Conservation (phyloP, 2,113 vertebrate species). For the Mirza zaza region DNA sequence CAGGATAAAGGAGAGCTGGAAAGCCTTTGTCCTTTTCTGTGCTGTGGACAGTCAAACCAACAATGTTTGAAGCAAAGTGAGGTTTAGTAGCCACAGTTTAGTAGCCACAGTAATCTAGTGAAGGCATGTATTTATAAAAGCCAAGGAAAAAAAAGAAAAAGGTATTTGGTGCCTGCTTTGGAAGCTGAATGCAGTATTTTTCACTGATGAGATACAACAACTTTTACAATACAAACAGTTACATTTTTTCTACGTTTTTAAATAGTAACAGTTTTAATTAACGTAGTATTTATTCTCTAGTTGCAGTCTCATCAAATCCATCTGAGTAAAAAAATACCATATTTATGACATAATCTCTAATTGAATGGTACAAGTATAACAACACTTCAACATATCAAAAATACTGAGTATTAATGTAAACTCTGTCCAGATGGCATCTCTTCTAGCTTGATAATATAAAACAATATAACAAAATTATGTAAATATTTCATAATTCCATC, state of each 20-base stretch:
- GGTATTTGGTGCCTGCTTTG: slow-evolving; percentile 37
- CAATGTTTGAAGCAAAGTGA: slow-evolving; percentile 43
- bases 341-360: slow-evolving; percentile 62
- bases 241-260: slow-evolving; percentile 52
- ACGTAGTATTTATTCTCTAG: slow-evolving; percentile 68
- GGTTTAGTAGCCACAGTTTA: slow-evolving; percentile 59
- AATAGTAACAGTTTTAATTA: slow-evolving; percentile 70
- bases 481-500: slow-evolving; percentile 58
- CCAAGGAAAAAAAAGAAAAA: not conserved
- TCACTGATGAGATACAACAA: slow-evolving; percentile 40
- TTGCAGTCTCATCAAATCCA: slow-evolving; percentile 70
- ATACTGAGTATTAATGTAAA: slow-evolving; percentile 65
- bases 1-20: not conserved
- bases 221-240: slow-evolving; percentile 64
- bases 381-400: slow-evolving; percentile 65
- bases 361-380: slow-evolving; percentile 56
- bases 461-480: slow-evolving; percentile 58
- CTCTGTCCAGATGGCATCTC: slow-evolving; percentile 49
- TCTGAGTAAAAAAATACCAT: slow-evolving; percentile 41
- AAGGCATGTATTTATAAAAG: slow-evolving; percentile 32
- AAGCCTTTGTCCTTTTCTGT: slow-evolving; percentile 16
- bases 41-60: slow-evolving; percentile 1
- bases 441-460: slow-evolving; percentile 61
- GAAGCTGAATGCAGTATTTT: slow-evolving; percentile 44
- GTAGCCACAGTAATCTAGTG: slow-evolving; percentile 50